These are phyloP conservation scores for Macroteleia sp. DNA, from an alignment of 2,888 invertebrate genomes.

Conservation along the genomic window DNA sequence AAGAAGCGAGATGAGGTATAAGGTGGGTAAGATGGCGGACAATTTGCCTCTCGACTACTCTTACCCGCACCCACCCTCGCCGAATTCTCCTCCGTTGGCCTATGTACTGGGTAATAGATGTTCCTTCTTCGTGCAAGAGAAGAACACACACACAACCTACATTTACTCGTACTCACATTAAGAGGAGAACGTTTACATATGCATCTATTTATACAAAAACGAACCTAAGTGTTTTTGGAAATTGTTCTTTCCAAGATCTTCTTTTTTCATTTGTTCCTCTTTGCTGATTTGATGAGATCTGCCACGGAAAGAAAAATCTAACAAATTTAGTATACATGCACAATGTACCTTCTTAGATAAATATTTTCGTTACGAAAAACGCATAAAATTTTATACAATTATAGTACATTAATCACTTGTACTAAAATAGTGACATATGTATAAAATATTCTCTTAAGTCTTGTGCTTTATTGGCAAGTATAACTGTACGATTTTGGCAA, in stretches of 20 bases:
- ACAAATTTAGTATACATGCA: too few relatives aligned
- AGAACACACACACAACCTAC: slow-evolving; percentile 45
- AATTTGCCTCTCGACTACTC: slow-evolving; percentile 84
- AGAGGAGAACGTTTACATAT: slow-evolving; percentile 47
- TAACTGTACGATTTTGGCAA: too few relatives aligned
- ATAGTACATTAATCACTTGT: too few relatives aligned
- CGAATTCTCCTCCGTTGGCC: slow-evolving; percentile 72
- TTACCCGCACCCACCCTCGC: slow-evolving; percentile 78
- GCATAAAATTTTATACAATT: too few relatives aligned
- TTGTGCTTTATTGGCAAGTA: too few relatives aligned
- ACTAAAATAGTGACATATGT: too few relatives aligned
- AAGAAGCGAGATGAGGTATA: slow-evolving; percentile 81
- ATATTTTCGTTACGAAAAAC: too few relatives aligned
- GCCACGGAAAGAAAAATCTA: too few relatives aligned
- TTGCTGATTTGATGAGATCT: too few relatives aligned
- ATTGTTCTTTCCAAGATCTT: slow-evolving; percentile 1
- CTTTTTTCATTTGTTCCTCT: neutral
- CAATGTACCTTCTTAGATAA: too few relatives aligned
- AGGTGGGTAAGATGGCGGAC: slow-evolving; percentile 84
- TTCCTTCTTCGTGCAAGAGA: slow-evolving; percentile 78
- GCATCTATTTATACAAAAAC: slow-evolving; percentile 40
- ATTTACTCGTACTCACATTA: slow-evolving; percentile 41
- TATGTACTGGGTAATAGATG: slow-evolving; percentile 82
- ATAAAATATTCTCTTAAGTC: too few relatives aligned
- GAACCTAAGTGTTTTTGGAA: slow-evolving; percentile 27